Base-by-base conservation (phyloP, 1,140 invertebrate genomes). In the Acromyrmex heyeri region DNA sequence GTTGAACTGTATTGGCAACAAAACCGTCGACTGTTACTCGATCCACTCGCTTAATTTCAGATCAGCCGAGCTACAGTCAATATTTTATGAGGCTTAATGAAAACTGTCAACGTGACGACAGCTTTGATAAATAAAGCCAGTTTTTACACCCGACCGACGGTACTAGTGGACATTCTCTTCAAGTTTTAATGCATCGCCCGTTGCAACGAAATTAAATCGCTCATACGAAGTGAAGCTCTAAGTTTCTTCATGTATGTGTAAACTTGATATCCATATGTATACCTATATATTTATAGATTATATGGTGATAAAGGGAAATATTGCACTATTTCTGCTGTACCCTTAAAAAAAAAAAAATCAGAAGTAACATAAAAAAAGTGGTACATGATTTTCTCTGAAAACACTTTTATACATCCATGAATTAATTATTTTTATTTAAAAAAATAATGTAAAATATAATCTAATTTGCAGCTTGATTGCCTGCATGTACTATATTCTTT, bases 1-100 rank as follows among this genome's bases (percentile, higher is more conserved):
- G n/a, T 73, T 21, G 24, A 48, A 57, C 8, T 57, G n/a, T 14
- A 72, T 44, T 44, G 21, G 50, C 24, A 44, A 59, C 16, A 55
- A 82, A 1, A 44, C 18, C 34, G 38, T 69, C 16, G 48, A 38
- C 38, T 18, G 34, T 82, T 82, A 48, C 24, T 18, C 79, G 67
- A 70, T 72, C 27, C 24, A 14, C 38, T 82, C 67, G 67, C 38
- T 83, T 83, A 83, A 83, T 83, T 83, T 73, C 55, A 61, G 55
- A 83, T 83, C 79, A 53, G 48, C 77, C 62, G 30, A 55, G 27
- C 38, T 38, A 61, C 78, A 48, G 67, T 82, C 65, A 82, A 73
- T 82, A 82, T 82, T 82, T 82, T 82, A 73, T 73, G 50, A 82
- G 61, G 38, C 53, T 82, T 82, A 82, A 82, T 82, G 78, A 82